Base-by-base conservation (phyloP, 1,140 invertebrate genomes). In the Yoshiicerus persimilis region DNA sequence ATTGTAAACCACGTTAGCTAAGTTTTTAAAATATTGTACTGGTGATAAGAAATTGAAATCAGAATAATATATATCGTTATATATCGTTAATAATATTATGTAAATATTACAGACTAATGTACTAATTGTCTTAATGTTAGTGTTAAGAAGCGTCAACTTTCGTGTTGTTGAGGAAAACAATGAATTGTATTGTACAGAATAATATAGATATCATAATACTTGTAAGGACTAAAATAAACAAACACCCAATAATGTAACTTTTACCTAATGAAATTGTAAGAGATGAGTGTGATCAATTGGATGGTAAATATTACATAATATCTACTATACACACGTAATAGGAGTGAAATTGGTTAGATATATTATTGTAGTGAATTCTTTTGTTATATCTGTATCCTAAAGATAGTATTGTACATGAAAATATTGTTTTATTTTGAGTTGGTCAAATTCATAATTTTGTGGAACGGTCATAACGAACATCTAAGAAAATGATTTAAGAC, bases 221-320 rank as follows among this genome's bases (percentile, higher is more conserved):
- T 34, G 5, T 38, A 80, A 66, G 62, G 62, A 20, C n/a, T 56
- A 16, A 20, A 56, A 56, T 56, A 56, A 56, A n/a, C 47, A 4
- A 16, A 70, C 66, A 70, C 66, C 66, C 66, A 27, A 70, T 70
- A 27, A 70, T 70, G 30, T 70, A 70, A 30, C 66, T 30, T 70
- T 10, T 80, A 80, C 75, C 75, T 32, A 34, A 38, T 80, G 75
- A 80, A 80, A 80, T 80, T 80, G 75, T 80, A 70, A 30, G 75
- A 80, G 75, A 80, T 80, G 32, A 80, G 75, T 80, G 75, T 34
- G 75, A 80, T 36, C n/a, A 34, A 32, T 34, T 34, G 34, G 38
- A 38, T 80, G 34, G 75, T 34, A 80, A 34, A 80, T 38, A 80
- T 4, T 80, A 80, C 36, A 32, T 36, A 56, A 56, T 56, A 56